These are phyloP conservation scores for Telmatochromis sp. DNA, from an alignment of 2,113 vertebrate species.

Conservation along the genomic window DNA sequence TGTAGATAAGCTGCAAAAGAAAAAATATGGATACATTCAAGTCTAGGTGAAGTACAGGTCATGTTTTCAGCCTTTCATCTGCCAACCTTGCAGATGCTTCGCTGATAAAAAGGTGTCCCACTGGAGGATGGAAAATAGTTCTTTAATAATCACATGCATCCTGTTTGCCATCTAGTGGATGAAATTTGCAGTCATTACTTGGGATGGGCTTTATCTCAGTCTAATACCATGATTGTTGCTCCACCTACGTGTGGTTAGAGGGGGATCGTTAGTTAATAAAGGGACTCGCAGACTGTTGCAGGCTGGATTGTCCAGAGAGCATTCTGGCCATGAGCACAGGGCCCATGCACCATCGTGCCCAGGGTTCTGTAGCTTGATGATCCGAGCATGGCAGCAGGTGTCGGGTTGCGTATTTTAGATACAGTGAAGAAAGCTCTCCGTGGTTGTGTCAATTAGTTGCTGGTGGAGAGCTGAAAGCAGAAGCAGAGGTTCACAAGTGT, in stretches of 20 bases:
- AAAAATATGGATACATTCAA: background rate
- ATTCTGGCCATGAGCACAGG: background rate
- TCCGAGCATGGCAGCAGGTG: background rate
- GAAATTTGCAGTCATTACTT: background rate
- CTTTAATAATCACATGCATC: background rate
- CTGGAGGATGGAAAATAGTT: background rate
- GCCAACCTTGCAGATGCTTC: background rate
- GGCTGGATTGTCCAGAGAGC: background rate
- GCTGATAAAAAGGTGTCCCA: background rate
- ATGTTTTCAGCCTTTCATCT: background rate
- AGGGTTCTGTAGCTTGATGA: background rate
- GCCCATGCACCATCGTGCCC: background rate
- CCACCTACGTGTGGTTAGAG: background rate
- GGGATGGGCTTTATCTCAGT: background rate
- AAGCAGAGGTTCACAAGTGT: slow-evolving; percentile 25
- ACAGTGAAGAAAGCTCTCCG: background rate
- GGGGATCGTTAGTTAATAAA: background rate
- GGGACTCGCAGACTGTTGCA: background rate
- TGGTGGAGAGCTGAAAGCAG: background rate
- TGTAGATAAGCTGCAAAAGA: background rate
- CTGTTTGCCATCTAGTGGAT: slow-evolving; percentile 59
- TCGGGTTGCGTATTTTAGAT: background rate
- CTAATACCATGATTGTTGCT: background rate
- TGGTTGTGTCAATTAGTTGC: slow-evolving; percentile 34
- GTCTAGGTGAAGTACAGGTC: background rate